Conservation (phyloP, 1,140 invertebrate genomes). For the Cydia pomonella region DNA sequence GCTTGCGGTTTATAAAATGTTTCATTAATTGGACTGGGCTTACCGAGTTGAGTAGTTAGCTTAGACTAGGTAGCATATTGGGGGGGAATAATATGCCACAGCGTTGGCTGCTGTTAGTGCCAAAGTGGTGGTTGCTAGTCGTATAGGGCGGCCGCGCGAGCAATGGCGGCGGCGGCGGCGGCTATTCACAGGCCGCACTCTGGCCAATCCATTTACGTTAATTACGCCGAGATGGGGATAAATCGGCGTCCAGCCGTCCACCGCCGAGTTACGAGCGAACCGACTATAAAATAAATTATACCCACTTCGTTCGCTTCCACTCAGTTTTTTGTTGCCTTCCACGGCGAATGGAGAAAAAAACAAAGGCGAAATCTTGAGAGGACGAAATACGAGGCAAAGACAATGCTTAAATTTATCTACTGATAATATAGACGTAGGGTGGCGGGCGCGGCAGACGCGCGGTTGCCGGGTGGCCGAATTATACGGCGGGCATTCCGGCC, state of each 20-base stretch:
- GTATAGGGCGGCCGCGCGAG: constrained; percentile 41
- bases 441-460: constrained; percentile 67
- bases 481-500: constrained; percentile 74
- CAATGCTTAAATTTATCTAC: constrained; percentile 80
- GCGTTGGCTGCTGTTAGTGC: constrained; percentile 39
- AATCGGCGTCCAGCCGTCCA: constrained; percentile 79
- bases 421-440: constrained; percentile 80
- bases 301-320: constrained; percentile 78
- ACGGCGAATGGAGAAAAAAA: constrained; percentile 62
- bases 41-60: not conserved
- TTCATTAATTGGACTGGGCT: constrained; percentile 58
- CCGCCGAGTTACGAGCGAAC: constrained; percentile 77
- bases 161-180: constrained; percentile 39
- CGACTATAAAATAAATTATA: constrained; percentile 81
- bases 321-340: constrained; percentile 77
- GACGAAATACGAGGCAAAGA: constrained; percentile 80
- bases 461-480: constrained; percentile 77
- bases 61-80: not conserved
- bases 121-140: constrained; percentile 51
- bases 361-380: constrained; percentile 76
- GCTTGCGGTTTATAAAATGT: constrained; percentile 63
- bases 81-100: not conserved
- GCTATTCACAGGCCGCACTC: constrained; percentile 62
- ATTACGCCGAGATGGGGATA: constrained; percentile 78
- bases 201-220: constrained; percentile 79